Evolutionary conservation across 1,140 invertebrate species (phyloP), one percentile per base, ranked within the genome.

Genomic region (Drosophila persimilis): DNA sequence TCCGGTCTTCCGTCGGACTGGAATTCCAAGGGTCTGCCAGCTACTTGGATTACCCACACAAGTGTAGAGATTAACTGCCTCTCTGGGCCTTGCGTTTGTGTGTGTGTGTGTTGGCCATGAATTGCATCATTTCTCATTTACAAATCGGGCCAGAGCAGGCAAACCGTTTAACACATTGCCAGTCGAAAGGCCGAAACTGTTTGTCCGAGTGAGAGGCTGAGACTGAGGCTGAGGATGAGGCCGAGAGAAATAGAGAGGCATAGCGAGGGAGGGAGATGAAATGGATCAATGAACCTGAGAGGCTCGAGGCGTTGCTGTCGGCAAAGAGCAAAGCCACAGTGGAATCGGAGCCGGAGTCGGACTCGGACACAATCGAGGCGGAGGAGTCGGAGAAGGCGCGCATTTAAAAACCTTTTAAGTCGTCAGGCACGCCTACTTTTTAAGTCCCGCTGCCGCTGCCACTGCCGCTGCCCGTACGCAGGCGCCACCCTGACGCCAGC

Each of bases 321-420:
- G 84, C 84, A 56, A 80, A 85, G 58, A 81, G 74, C 60, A 83
- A 83, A 77, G 47, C 31, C 47, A 63, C 51, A 55, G 31, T 50
- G 44, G 59, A 39, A 47, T 29, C 54, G 61, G 56, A 52, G 48
- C 54, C 26, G 48, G 69, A 61, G 41, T 31, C 41, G 44, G 73
- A 24, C 2, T 24, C 22, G 4, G 24, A 26, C 4, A 5, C 24
- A 26, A 26, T 20, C 2, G 20, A 22, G 39, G 47, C 53, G 44
- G 76, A 50, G 69, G 46, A 51, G 69, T 41, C 29, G 53, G 41
- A 29, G 47, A 43, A 58, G 69, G 75, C 78, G 74, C 66, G 75
- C 83, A 88, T 89, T 88, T 89, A 88, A 88, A 84, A 88, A 88
- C 83, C 84, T 88, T 88, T 88, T 88, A 89, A 88, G 83, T 88